Evolutionary conservation across 2,888 invertebrate species (phyloP).

Genomic region (Perizoma affinitatum): DNA sequence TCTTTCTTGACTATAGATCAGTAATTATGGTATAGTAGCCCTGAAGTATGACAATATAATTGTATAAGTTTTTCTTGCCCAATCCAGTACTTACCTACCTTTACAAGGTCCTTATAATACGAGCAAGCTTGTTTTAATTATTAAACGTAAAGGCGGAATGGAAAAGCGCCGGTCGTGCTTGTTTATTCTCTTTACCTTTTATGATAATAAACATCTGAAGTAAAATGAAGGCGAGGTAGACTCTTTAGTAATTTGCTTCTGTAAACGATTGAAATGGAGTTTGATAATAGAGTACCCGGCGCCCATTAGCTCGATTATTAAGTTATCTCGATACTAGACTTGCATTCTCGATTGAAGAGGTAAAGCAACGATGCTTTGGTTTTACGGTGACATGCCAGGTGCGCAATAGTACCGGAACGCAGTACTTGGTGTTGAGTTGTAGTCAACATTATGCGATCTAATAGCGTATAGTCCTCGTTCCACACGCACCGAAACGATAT

Average conservation of each 20-base stretch:
- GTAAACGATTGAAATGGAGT: conserved; percentile 45
- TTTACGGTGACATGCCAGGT: conserved; percentile 22
- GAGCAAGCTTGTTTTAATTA: conserved; percentile 28
- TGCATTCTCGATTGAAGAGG: conserved; percentile 48
- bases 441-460: conserved; percentile 24
- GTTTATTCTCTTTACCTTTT: conserved; percentile 18
- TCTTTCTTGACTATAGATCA: too few relatives aligned
- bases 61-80: too few relatives aligned
- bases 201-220: conserved; percentile 15
- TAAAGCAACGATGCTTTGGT: conserved; percentile 31
- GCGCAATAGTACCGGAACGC: conserved; percentile 18
- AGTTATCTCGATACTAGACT: conserved; percentile 53
- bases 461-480: conserved; percentile 20
- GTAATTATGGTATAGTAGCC: too few relatives aligned
- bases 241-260: conserved; percentile 19
- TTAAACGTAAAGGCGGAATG: conserved; percentile 18
- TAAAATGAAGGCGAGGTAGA: conserved; percentile 10
- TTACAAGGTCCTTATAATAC: conserved; percentile 11
- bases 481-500: conserved; percentile 24
- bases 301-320: conserved; percentile 60
- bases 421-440: conserved; percentile 19
- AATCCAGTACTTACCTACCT: background rate
- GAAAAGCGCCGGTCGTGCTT: conserved; percentile 19
- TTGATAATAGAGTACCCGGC: conserved; percentile 54
- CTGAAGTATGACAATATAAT: too few relatives aligned